Base-by-base conservation (phyloP, 2,797 vertebrate species). In the Nothura maculosa region DNA sequence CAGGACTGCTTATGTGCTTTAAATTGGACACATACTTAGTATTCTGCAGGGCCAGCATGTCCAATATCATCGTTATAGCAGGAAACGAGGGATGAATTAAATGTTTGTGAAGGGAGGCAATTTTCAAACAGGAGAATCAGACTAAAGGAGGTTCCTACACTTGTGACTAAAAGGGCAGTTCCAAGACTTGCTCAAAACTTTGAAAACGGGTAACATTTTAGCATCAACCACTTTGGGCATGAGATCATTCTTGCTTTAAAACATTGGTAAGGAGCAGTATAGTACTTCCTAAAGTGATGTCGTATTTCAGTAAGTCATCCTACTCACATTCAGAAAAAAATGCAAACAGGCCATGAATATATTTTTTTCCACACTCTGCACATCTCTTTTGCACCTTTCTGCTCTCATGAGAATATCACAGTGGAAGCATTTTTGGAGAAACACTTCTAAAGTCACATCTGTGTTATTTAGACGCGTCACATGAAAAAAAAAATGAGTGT, bases 71-170 rank as follows among this genome's bases (percentile, higher is more conserved):
- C 13, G 16, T 68, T 55, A 21, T 1, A 60, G 24, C 0, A 2
- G n/a, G 70, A 75, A 83, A 85, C 25, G 22, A 82, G 34, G 58
- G 68, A 73, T 52, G 4, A 7, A 38, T 85, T 86, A 76, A 25
- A 63, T 81, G 1, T 0, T 50, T 52, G 16, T 6, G 42, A 77
- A 38, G 8, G 61, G 64, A 92, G 74, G 10, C 27, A 58, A 64
- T 87, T 93, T 73, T 34, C 24, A 90, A 6, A 73, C 47, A 84
- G 73, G 70, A 32, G n/a, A 16, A 55, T 83, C 69, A 45, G 15
- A 34, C 30, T 22, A 47, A 30, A 81, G 52, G 43, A 77, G 84
- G 69, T 21, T 36, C 36, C 15, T 68, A 2, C 2, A 50, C 15
- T 38, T 20, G 2, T 15, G 19, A 2, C 9, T 66, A 28, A 93